These are phyloP conservation scores for Mesoclemmys tuberculata DNA, from an alignment of 2,113 vertebrate genomes.

Conservation along the genomic window DNA sequence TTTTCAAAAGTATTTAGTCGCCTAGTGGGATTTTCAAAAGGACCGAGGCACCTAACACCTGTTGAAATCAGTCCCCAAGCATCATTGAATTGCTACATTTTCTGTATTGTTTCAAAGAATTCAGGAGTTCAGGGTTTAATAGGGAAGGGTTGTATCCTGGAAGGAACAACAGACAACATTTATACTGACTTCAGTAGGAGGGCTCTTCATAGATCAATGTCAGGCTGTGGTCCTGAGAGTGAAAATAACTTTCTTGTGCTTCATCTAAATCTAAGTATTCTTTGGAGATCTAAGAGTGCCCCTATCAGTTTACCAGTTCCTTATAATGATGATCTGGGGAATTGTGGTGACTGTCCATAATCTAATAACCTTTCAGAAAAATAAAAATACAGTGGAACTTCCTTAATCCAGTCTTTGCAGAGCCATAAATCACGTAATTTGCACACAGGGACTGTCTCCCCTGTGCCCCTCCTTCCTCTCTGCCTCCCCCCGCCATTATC, in stretches of 20 bases:
- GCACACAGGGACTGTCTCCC: not conserved
- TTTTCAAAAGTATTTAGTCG: not conserved
- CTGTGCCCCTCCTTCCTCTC: too few species aligned
- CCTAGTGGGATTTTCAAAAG: not conserved
- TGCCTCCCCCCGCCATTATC: too few species aligned
- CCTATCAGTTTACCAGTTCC: not conserved
- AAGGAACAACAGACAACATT: not conserved
- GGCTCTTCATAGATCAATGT: slow-evolving; percentile 3
- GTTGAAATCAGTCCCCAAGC: not conserved
- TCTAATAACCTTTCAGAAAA: not conserved
- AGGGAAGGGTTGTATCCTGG: not conserved
- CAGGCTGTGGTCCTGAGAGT: not conserved
- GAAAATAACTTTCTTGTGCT: not conserved
- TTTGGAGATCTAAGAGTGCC: not conserved
- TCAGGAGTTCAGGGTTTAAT: not conserved
- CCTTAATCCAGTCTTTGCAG: not conserved
- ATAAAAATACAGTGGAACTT: not conserved
- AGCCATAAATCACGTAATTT: accelerated
- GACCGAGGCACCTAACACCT: not conserved
- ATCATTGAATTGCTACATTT: not conserved
- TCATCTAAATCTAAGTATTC: slow-evolving; percentile 7
- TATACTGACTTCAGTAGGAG: accelerated
- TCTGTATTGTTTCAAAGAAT: not conserved
- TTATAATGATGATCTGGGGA: not conserved
- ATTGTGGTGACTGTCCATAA: not conserved